Evolutionary conservation across 2,888 invertebrate genomes (phyloP), one percentile per base, ranked within the genome.

Genomic region (Perdita meconis): DNA sequence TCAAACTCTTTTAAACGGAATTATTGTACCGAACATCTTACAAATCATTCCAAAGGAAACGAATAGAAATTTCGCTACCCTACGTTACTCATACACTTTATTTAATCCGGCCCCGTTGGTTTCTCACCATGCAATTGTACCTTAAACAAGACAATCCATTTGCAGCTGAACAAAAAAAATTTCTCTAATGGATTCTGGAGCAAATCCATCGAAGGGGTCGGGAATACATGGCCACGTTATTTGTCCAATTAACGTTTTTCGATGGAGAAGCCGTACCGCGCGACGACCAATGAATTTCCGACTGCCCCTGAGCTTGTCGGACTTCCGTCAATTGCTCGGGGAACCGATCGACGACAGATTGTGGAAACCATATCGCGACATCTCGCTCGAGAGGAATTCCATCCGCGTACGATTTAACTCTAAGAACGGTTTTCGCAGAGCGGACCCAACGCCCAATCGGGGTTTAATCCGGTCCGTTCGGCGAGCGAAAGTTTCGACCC

Each of bases 231-330:
- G 24, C 40, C 40, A 60, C 67, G 78, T 86, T 82, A 82, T 81
- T 80, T 76, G 74, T 71, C 67, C 74, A 79, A 82, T 84, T 73
- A 86, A 81, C 65, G 63, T 67, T 63, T 50, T 36, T 42, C 24
- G 13, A 42, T 40, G 30, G n/a, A n/a, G 79, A 83, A 85, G 64
- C 81, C 82, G 38, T 8, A 61, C 40, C 36, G 36, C 68, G 57
- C 70, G 72, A n/a, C 50, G 69, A 30, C 40, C 47, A 4, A 26
- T 40, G 56, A 70, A 81, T 73, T 82, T 60, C 40, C 61, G 57
- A 55, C 47, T 26, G 66, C 40, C 56, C n/a, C 36, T 12, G 64
- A 67, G 75, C 38, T 71, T 79, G 47, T 5, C 51, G n/a, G 81
- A 61, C 66, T 82, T 81, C 81, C 24, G 19, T 44, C 66, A 73